Base-by-base conservation (phyloP, 2,797 vertebrate species). In the Pelochelys cantorii region DNA sequence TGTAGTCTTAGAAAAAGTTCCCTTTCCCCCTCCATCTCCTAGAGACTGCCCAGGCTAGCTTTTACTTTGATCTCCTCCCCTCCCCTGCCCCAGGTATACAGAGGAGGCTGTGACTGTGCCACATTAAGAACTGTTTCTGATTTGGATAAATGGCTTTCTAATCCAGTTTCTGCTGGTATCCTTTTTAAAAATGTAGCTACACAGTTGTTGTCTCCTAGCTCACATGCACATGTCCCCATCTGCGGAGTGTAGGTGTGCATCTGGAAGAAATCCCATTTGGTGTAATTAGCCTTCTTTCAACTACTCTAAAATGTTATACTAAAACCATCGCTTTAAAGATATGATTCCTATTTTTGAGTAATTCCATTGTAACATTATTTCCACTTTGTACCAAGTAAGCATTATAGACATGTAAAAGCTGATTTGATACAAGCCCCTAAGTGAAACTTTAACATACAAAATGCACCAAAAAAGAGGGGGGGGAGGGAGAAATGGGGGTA, bases 1-100 rank as follows among this genome's bases (percentile, higher is more conserved):
- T 74, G 10, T 37, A 11, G n/a, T 37, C 34, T 37, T 18, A 74
- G n/a, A 11, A 48, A 29, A n/a, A 22, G 1, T 78, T 27, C 60
- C 18, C 53, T 5, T n/a, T 23, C 0, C 0, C 15, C 27, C 37
- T 81, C 0, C 59, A 0, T 0, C 4, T 79, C 48, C 80, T 29
- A 75, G 3, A 31, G 0, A 8, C 48, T 62, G 25, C 54, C 75
- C 81, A 29, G n/a, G 3, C 2, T 4, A 81, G 1, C 83, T 34
- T 5, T 37, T 1, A 4, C 85, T 34, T 5, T 11, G 34, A 75
- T 85, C 48, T 81, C 7, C 62, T 25, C 81, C 57, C 1, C 7
- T 48, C 42, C 42, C 42, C 8, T n/a, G n/a, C n/a, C 22, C 17
- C 7, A 34, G 80, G 59, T 23, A 4, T 81, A 7, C 65, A 62